These are phyloP conservation scores for Drosophila sp. DNA, from an alignment of 1,140 invertebrate species.

Conservation along the genomic window DNA sequence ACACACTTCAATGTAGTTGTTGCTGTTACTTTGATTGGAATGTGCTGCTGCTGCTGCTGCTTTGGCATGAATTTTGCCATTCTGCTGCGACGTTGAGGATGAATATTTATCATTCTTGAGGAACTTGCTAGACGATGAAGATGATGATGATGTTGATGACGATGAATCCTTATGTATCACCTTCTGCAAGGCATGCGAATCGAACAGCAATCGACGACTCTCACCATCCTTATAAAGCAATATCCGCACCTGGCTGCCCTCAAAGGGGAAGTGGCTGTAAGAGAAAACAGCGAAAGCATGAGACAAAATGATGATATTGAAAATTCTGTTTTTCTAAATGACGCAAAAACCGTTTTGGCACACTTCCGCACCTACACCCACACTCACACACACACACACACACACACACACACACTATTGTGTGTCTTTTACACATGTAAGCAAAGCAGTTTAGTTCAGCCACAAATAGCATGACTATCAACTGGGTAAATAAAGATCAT, in stretches of 20 bases:
- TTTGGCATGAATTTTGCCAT: constrained; percentile 70
- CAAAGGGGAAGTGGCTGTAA: constrained; percentile 84
- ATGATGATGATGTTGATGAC: constrained; percentile 28
- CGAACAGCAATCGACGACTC: constrained; percentile 91
- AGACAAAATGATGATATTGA: constrained; percentile 3
- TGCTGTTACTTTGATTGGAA: constrained; percentile 70
- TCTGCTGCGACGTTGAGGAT: constrained; percentile 51
- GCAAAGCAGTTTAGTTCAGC: constrained; percentile 5
- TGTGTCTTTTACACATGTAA: not conserved
- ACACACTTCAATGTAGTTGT: constrained; percentile 77
- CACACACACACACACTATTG: not conserved
- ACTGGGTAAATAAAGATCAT: not conserved
- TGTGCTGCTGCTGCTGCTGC: constrained; percentile 54
- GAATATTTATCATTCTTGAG: constrained; percentile 66
- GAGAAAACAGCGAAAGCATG: not conserved
- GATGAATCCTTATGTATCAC: constrained; percentile 70
- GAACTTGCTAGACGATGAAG: constrained; percentile 48
- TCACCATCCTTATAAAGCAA: constrained; percentile 94
- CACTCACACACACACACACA: not conserved
- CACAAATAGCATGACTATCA: constrained; percentile 8
- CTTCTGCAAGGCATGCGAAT: constrained; percentile 89
- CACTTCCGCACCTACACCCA: not conserved
- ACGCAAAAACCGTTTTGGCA: constrained; percentile 7
- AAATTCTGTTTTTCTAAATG: constrained; percentile 4
- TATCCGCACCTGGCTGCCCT: constrained; percentile 88